Evolutionary conservation across 2,888 invertebrate species (phyloP).

Genomic region (Agriopis aurantiaria): DNA sequence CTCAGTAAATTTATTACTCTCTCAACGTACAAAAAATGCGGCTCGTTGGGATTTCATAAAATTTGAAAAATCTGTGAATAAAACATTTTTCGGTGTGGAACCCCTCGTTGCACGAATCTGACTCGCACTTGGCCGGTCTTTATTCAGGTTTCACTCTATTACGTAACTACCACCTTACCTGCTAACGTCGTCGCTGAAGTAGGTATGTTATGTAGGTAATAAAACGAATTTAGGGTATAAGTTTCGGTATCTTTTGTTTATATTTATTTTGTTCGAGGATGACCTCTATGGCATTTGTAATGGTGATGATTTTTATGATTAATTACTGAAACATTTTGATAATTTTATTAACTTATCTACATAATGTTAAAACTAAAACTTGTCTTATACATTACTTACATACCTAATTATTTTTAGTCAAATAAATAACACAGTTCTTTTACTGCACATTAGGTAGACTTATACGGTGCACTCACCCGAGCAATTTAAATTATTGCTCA

Average conservation of each 20-base stretch:
- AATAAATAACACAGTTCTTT: constrained; percentile 69
- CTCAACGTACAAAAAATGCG: no score
- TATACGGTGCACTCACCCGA: not conserved
- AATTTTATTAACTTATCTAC: not conserved
- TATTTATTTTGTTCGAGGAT: constrained; percentile 72
- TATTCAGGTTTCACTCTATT: no score
- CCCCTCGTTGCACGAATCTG: no score
- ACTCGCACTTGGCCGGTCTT: no score
- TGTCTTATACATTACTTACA: not conserved
- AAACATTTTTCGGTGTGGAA: no score
- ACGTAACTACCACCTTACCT: no score
- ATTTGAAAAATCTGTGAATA: no score
- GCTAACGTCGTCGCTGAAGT: not conserved
- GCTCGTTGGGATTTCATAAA: no score
- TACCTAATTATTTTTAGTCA: constrained; percentile 39
- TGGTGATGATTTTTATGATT: constrained; percentile 54
- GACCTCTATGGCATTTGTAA: constrained; percentile 78
- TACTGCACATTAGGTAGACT: constrained; percentile 44
- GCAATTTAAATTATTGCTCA: no score
- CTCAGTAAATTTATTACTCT: no score
- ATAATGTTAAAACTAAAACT: constrained; percentile 5
- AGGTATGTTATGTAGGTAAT: not conserved
- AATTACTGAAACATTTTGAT: constrained; percentile 4
- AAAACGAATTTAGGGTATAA: constrained; percentile 1
- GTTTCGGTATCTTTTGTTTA: constrained; percentile 2